phyloP scores from a whole-genome alignment of 64 coral and sea anemone genomes.

The Exaiptasia diaphana region DNA sequence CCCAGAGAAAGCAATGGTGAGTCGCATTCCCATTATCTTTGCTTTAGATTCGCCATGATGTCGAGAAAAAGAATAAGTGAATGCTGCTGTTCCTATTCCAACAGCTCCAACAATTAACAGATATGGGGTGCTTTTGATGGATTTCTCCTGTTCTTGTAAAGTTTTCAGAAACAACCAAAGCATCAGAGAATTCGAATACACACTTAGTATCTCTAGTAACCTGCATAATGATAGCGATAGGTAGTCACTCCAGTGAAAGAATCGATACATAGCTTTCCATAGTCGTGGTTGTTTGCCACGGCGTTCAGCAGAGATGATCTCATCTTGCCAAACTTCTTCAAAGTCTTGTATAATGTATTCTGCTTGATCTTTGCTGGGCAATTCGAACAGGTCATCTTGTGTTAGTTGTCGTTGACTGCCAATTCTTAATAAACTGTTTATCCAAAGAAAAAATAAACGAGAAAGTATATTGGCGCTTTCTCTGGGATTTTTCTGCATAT shows the following conservation, averaged over 20 bases:
- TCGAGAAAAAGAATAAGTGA: not conserved
- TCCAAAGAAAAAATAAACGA: constrained; percentile 52
- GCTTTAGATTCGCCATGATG: not conserved
- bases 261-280: constrained; percentile 24
- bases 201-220: not conserved
- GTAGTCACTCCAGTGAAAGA: not conserved
- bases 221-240: not conserved
- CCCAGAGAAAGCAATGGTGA: constrained; percentile 10
- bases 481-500: too few species aligned
- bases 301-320: not conserved
- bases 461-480: constrained; percentile 32
- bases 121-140: not conserved
- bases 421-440: constrained; percentile 8
- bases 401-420: constrained; percentile 58
- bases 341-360: not conserved
- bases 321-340: not conserved
- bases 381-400: constrained; percentile 34
- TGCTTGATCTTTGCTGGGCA: not conserved
- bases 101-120: not conserved
- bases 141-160: not conserved
- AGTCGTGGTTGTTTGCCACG: not conserved
- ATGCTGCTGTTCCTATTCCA: not conserved
- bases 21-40: not conserved
- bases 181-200: not conserved
- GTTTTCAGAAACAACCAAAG: constrained; percentile 29